Evolutionary conservation across 2,113 vertebrate species (phyloP).

Genomic region (Cariama cristata): DNA sequence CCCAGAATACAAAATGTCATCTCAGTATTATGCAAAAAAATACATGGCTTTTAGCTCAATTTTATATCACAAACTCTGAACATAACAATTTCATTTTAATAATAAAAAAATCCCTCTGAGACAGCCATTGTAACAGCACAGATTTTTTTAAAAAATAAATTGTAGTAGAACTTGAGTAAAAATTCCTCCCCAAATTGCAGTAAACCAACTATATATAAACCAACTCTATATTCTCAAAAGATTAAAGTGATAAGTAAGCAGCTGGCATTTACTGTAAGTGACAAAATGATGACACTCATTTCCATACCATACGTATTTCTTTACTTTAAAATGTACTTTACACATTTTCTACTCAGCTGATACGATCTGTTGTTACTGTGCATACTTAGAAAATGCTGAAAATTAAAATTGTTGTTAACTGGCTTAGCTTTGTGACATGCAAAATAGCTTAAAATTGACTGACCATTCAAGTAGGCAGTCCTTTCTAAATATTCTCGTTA

Average conservation of each 20-base stretch:
- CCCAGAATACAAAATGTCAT: not conserved
- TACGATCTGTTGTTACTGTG: not conserved
- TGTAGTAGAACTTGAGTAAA: not conserved
- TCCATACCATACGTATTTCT: not conserved
- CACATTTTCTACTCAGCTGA: conserved; percentile 6
- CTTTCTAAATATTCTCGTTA: conserved; percentile 75
- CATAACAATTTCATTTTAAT: not conserved
- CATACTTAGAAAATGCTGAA: not conserved
- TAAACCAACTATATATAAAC: not conserved
- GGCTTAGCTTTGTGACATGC: not conserved
- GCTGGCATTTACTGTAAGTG: conserved; percentile 48
- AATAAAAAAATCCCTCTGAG: not conserved
- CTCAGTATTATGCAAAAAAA: not conserved
- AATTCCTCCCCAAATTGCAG: conserved; percentile 1
- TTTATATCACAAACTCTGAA: not conserved
- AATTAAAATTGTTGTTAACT: not conserved
- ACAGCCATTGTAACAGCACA: not conserved
- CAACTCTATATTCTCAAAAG: not conserved
- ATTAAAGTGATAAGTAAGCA: conserved; percentile 21
- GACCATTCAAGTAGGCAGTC: conserved; percentile 48
- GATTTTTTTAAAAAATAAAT: not conserved
- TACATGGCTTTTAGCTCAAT: not conserved
- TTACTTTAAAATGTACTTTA: conserved; percentile 21
- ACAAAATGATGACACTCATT: conserved; percentile 45
- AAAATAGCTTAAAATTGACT: conserved; percentile 24